These are phyloP conservation scores for Pollimyrus isidori DNA, from an alignment of 2,113 vertebrate genomes.

Conservation along the genomic window DNA sequence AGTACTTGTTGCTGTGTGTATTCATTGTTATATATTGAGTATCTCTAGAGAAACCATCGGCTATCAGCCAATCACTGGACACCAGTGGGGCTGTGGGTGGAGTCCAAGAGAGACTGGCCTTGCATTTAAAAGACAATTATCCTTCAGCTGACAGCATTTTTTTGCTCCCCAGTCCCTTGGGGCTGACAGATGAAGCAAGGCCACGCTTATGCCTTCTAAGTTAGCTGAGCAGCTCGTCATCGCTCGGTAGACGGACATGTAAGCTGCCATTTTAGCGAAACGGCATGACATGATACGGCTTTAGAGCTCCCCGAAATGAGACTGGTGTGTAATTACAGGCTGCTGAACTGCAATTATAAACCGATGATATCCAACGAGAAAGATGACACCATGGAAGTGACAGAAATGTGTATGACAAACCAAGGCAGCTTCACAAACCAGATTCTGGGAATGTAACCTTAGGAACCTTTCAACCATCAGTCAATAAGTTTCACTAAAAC, in stretches of 20 bases:
- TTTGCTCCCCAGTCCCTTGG: constrained; percentile 32
- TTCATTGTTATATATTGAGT: background rate
- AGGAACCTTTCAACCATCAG: background rate
- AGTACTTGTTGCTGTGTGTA: background rate
- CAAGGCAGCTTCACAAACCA: background rate
- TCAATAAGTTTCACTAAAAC: background rate
- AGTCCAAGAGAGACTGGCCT: constrained; percentile 17
- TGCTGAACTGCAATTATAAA: background rate
- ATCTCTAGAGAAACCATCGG: background rate
- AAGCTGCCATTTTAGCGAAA: background rate
- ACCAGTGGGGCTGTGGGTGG: background rate
- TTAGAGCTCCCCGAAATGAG: background rate
- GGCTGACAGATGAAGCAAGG: constrained; percentile 40
- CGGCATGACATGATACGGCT: background rate
- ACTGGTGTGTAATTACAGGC: background rate
- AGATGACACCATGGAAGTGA: background rate
- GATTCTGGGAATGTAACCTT: background rate
- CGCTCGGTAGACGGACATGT: background rate
- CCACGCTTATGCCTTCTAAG: background rate
- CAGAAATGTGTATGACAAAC: background rate
- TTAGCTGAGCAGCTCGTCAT: background rate
- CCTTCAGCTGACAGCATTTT: constrained; percentile 39
- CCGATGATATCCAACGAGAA: background rate
- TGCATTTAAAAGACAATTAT: constrained; percentile 48
- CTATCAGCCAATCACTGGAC: background rate